Percentiles rank a stretch among this genome's conserved stretches.
Conservation (phyloP, 2,797 vertebrate genomes). For the Hylomyscus alleni region DNA sequence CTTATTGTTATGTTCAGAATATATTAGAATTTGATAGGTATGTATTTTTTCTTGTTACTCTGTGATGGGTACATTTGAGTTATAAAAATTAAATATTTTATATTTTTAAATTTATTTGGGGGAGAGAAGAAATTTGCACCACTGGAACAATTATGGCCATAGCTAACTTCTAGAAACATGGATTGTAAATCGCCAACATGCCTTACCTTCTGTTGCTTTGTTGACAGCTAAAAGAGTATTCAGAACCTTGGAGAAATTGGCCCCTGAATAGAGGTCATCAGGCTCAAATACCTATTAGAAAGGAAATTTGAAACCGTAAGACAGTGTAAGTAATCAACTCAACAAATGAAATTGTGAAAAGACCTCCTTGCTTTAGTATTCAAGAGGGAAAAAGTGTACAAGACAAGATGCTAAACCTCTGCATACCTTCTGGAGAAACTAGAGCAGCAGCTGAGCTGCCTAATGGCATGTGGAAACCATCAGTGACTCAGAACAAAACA, state of each 20-base stretch:
- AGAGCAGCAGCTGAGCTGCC: slow-evolving; percentile 63
- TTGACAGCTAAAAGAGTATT: slow-evolving; percentile 94
- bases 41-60: not conserved
- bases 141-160: not conserved
- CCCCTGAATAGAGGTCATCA: slow-evolving; percentile 94
- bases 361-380: slow-evolving; percentile 66
- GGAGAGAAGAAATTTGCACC: slow-evolving; percentile 25
- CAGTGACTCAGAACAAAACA: slow-evolving; percentile 68
- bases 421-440: slow-evolving; percentile 71
- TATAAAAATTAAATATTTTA: slow-evolving; percentile 3
- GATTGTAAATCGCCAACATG: slow-evolving; percentile 29
- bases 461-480: slow-evolving; percentile 73
- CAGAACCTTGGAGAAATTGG: slow-evolving; percentile 95
- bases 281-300: slow-evolving; percentile 95
- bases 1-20: slow-evolving; percentile 4
- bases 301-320: slow-evolving; percentile 78
- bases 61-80: not conserved
- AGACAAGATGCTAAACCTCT: slow-evolving; percentile 63
- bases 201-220: slow-evolving; percentile 97
- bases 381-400: slow-evolving; percentile 32
- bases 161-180: slow-evolving; percentile 39
- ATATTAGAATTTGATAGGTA: slow-evolving; percentile 49
- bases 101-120: not conserved
- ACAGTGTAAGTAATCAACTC: slow-evolving; percentile 37
- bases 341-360: slow-evolving; percentile 54